Evolutionary conservation across 2,113 vertebrate genomes (phyloP), one percentile per base, ranked within the genome.

Genomic region (Zosterops lateralis): DNA sequence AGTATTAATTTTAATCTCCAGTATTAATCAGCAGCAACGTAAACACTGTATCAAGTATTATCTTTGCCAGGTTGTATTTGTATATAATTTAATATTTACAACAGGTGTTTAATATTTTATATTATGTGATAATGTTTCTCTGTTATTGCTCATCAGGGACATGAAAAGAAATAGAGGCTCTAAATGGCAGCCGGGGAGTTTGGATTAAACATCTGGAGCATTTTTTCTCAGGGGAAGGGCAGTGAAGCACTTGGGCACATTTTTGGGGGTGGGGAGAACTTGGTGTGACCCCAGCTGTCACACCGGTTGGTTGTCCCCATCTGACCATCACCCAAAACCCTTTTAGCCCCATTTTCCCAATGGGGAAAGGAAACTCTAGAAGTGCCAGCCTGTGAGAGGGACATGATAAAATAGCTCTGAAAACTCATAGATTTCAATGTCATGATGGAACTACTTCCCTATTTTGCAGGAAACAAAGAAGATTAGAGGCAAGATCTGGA

Each of bases 1-100:
- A 87, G 90, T 77, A 93, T 95, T 96, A 96, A 90, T 94, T 95
- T 95, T 95, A 95, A 96, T 95, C 95, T 93, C 75, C 85, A 73
- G 31, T 92, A 86, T 94, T 96, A 96, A 96, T 95, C 96, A 96
- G 75, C 18, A 90, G 75, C 82, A 80, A 93, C 48, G 85, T 88
- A 93, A 96, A 93, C 95, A 92, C 80, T 40, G 75, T 47, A 94
- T 90, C 15, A 20, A 84, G 74, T 3, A 80, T 90, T 94, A 83
- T 70, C 88, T 73, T 77, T 77, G 79, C 56, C 70, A 86, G 82
- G 90, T 68, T 74, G 54, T 58, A 80, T 93, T 93, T 94, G 92
- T 76, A 2, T 73, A 47, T 62, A 62, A 66, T 90, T 94, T 83
- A 93, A 73, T 94, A 93, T 83, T 90, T 94, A 90, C 90, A 90